These are phyloP conservation scores for Heliocidaris tuberculata DNA, from an alignment of 35 echinoderm and acorn worm genomes.

Conservation along the genomic window DNA sequence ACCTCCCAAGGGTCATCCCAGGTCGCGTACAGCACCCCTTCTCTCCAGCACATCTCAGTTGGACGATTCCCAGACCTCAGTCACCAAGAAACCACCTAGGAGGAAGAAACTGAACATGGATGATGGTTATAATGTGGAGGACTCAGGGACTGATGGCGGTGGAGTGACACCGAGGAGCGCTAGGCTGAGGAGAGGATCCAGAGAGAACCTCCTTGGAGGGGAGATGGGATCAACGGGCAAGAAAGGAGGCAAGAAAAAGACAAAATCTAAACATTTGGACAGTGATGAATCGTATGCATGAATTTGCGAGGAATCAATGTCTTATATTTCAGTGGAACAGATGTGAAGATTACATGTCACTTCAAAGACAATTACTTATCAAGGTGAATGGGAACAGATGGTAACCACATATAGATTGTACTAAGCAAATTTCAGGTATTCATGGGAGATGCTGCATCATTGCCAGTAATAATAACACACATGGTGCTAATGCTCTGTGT, in stretches of 20 bases:
- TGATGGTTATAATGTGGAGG: constrained; percentile 25
- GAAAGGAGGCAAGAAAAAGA: constrained; percentile 61
- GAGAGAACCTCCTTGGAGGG: background rate
- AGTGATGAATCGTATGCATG: constrained; percentile 21
- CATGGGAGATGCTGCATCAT: background rate
- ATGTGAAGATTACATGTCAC: background rate
- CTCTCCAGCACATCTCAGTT: background rate
- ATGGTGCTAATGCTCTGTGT: background rate
- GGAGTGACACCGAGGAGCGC: constrained; percentile 10
- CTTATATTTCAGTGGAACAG: background rate
- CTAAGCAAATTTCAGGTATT: background rate
- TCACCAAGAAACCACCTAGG: constrained; percentile 35
- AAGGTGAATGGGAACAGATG: background rate
- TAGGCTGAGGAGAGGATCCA: constrained; percentile 39
- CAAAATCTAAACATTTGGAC: constrained; percentile 54
- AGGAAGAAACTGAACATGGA: constrained; percentile 24
- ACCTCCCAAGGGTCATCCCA: constrained; percentile 37
- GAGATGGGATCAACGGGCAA: constrained; percentile 8
- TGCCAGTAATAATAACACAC: background rate
- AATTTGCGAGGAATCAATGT: background rate
- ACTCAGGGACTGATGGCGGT: background rate
- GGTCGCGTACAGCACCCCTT: constrained; percentile 12
- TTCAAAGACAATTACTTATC: no score
- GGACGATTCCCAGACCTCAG: constrained; percentile 4
- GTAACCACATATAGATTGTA: background rate